Base-by-base conservation (phyloP, 1,140 invertebrate species). In the Babylonia areolata region DNA sequence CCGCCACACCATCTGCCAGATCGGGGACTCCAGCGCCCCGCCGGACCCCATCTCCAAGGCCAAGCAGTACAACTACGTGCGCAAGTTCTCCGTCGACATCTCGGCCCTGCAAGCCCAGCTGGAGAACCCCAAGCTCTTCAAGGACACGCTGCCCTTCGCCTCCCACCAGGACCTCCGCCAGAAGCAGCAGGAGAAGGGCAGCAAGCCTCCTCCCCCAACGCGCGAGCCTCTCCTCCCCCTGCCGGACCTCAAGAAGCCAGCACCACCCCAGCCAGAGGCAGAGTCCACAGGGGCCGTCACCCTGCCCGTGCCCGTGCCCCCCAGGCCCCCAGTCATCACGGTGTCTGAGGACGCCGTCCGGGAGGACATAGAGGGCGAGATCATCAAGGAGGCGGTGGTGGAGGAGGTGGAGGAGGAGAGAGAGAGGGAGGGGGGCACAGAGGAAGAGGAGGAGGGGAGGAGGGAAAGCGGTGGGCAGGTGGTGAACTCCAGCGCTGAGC, bases 61-160 rank as follows among this genome's bases (percentile, higher is more conserved):
- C 15, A 92, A 92, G 85, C 89, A 92, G 42, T 94, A 94, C 87
- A 92, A 91, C 64, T 94, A 94, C 89, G 91, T 94, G 1, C 84
- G 93, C 64, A 94, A 94, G 85, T 94, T 93, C 87, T 94, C 93
- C 71, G 93, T 94, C 3, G 93, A 94, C 84, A 92, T 94, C 75
- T 87, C 90, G 79, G 93, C 93, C 3, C 85, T 94, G 31, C 92
- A 93, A 87, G 91, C 93, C 28, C 93, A 94, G 85, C 88, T 94
- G 42, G 92, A 93, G 85, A 93, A 94, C 88, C 93, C 93, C 11
- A 93, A 93, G 88, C 89, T 91, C 17, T 92, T 91, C 81, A 90
- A 89, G 28, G 90, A 90, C n/a, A 89, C 86, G 58, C 91, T 90
- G 86, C 92, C 93, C n/a, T 93, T 92, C 84, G 86, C 90, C 78